Evolutionary conservation across 1,140 invertebrate genomes (phyloP), one percentile per base, ranked within the genome.

Genomic region (Drosophila lini): DNA sequence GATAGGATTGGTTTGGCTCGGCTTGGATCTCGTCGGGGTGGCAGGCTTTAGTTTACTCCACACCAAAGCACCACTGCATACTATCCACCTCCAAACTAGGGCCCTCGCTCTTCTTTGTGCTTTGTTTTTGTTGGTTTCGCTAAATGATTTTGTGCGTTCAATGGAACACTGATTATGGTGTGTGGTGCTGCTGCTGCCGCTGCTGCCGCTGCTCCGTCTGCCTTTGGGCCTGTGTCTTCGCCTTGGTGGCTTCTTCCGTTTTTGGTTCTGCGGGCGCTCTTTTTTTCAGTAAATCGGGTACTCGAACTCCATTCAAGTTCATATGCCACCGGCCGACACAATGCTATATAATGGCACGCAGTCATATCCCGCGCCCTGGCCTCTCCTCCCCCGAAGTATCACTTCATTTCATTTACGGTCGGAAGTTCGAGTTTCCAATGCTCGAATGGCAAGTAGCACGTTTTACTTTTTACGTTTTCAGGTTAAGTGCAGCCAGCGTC

Each of bases 101-200:
- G 36, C 69, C 68, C 67, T 48, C 65, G 40, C 22, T 71, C 69
- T 50, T 71, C 69, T 71, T 71, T 71, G 44, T 71, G 36, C 10
- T 73, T 73, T 73, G 69, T 73, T 80, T 74, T 83, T 90, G 88
- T 90, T 78, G 86, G 90, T 91, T 90, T 88, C 90, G 90, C 86
- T 91, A 91, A 91, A 91, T 91, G 90, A 91, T 91, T 91, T 91
- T 91, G 90, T 90, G 84, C 90, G 81, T 91, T 91, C 90, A 91
- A 91, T 91, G 90, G 90, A 91, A 91, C 80, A 91, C 74, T 91
- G 90, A 91, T 80, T 90, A 90, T 91, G 86, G 88, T 88, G 88
- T 88, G 76, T 82, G 63, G 74, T 82, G 74, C 40, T 69, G 70
- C 28, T 36, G 34, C 34, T 74, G 73, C 32, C 22, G 19, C 44